Conservation (phyloP, 2,888 invertebrate species). For the Ernsta delagoae region DNA sequence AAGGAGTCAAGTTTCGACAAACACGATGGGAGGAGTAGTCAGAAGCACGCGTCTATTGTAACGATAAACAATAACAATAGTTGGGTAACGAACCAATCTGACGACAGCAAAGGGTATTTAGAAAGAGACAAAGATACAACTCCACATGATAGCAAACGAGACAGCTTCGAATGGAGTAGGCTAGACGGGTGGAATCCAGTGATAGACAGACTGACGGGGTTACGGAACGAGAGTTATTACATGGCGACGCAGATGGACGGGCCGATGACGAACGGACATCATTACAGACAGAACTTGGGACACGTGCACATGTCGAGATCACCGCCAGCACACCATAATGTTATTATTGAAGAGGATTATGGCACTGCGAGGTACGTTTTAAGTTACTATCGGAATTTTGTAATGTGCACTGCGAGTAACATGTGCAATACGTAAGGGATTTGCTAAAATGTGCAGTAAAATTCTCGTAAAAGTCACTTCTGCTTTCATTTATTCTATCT, state of each 20-base stretch:
- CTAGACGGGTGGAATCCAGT: slow-evolving; percentile 94
- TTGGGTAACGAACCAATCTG: slow-evolving; percentile 56
- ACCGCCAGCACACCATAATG: slow-evolving; percentile 82
- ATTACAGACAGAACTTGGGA: slow-evolving; percentile 66
- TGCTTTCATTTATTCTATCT: no score
- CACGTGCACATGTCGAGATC: slow-evolving; percentile 77
- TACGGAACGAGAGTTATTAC: slow-evolving; percentile 97
- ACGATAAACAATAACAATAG: slow-evolving; percentile 81
- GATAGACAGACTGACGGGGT: slow-evolving; percentile 92
- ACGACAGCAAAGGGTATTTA: slow-evolving; percentile 62
- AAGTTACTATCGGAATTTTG: not conserved
- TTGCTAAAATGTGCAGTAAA: no score
- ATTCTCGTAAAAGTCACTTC: no score
- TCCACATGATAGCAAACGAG: slow-evolving; percentile 77
- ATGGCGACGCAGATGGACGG: slow-evolving; percentile 89
- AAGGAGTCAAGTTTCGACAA: slow-evolving; percentile 59
- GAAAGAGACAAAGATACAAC: slow-evolving; percentile 78
- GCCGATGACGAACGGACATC: slow-evolving; percentile 81
- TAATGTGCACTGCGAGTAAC: no score
- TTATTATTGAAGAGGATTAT: slow-evolving; percentile 88
- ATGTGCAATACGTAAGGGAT: no score
- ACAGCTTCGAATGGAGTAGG: slow-evolving; percentile 85
- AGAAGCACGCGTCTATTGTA: slow-evolving; percentile 78
- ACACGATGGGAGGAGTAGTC: slow-evolving; percentile 61
- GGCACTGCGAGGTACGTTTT: slow-evolving; percentile 63